Evolutionary conservation across 2,113 vertebrate genomes (phyloP).

Genomic region (Macquaria australasica): DNA sequence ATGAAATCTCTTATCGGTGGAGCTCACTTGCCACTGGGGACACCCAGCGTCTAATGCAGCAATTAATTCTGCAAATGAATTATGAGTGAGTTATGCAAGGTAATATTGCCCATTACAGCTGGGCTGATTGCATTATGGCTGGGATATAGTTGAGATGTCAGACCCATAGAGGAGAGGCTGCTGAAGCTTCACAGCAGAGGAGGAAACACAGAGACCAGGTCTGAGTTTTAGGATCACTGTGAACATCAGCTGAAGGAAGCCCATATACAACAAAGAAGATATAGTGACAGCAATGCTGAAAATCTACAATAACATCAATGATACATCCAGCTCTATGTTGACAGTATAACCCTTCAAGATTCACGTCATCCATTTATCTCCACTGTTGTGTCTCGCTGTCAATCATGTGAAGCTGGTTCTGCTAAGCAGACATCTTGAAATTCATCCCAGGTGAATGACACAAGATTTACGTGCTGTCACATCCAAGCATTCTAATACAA

Average conservation of each 20-base stretch:
- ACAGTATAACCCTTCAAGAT: constrained; percentile 20
- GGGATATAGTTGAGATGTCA: constrained; percentile 65
- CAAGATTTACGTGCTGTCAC: background rate
- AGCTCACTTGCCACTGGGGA: constrained; percentile 67
- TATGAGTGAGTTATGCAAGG: constrained; percentile 68
- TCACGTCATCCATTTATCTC: background rate
- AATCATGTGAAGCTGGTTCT: constrained; percentile 1
- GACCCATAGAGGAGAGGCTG: constrained; percentile 36
- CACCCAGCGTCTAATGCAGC: constrained; percentile 59
- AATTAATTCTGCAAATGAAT: constrained; percentile 78
- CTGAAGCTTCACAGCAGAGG: constrained; percentile 23
- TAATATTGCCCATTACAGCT: constrained; percentile 61
- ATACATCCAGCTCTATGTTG: constrained; percentile 11
- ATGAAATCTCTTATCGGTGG: constrained; percentile 68
- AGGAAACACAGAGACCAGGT: constrained; percentile 1
- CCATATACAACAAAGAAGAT: constrained; percentile 18
- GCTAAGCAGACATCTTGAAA: constrained; percentile 5
- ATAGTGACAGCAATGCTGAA: constrained; percentile 1
- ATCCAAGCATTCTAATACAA: background rate
- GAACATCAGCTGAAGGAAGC: constrained; percentile 10
- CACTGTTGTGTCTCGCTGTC: background rate
- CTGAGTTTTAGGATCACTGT: constrained; percentile 16
- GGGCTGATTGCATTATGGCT: constrained; percentile 70
- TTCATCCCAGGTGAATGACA: constrained; percentile 27
- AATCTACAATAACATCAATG: constrained; percentile 9